Conservation (phyloP, 2,888 invertebrate species). For the Lapara coniferarum region DNA sequence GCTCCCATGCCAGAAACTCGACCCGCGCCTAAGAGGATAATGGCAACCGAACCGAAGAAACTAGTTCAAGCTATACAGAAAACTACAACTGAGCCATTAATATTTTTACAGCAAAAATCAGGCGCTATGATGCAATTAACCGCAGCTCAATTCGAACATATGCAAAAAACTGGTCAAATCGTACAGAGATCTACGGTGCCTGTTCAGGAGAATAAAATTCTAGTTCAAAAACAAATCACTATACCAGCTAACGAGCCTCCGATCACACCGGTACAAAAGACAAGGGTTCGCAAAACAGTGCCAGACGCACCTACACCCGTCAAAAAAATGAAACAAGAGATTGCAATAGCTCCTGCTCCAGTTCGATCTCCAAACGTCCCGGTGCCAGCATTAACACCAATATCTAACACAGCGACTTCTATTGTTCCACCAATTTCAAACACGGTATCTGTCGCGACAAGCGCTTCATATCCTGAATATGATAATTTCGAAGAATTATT, state of each 20-base stretch:
- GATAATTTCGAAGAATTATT: conserved; percentile 77
- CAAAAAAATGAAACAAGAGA: conserved; percentile 67
- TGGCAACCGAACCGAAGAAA: conserved; percentile 68
- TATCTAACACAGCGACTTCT: conserved; percentile 47
- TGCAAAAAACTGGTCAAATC: conserved; percentile 77
- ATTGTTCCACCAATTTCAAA: conserved; percentile 50
- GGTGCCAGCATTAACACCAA: conserved; percentile 54
- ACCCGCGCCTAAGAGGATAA: conserved; percentile 62
- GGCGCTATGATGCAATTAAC: conserved; percentile 78
- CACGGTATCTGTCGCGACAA: conserved; percentile 50
- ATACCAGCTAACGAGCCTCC: conserved; percentile 54
- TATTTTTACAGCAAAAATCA: conserved; percentile 77
- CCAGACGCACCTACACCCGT: conserved; percentile 55
- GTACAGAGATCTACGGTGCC: conserved; percentile 63
- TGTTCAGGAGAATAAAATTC: conserved; percentile 60
- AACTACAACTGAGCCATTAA: conserved; percentile 66
- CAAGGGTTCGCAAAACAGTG: conserved; percentile 60
- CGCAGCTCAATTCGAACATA: conserved; percentile 78
- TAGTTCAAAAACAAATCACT: conserved; percentile 65
- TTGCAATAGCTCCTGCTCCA: conserved; percentile 59
- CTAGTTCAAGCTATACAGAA: conserved; percentile 68
- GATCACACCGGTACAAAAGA: conserved; percentile 52
- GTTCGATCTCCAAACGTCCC: conserved; percentile 36
- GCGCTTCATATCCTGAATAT: conserved; percentile 58
- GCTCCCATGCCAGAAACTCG: conserved; percentile 76